Conservation (phyloP, 1,140 invertebrate species). For the Amyelois transitella region DNA sequence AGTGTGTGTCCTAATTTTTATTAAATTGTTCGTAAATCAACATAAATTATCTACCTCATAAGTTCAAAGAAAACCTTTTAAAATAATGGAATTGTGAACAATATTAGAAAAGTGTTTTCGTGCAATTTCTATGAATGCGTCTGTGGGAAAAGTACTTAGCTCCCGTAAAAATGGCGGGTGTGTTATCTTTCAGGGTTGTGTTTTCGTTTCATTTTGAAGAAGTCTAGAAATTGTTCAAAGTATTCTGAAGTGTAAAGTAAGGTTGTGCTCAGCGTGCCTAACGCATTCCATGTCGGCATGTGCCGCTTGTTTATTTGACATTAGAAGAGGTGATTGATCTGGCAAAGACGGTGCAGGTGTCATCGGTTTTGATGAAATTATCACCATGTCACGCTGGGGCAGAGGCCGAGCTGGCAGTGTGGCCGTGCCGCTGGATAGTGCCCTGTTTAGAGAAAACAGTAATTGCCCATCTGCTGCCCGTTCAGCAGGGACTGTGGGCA, state of each 20-base stretch:
- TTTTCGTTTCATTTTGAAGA: slow-evolving; percentile 64
- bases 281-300: slow-evolving; percentile 34
- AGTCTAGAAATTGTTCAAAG: slow-evolving; percentile 32
- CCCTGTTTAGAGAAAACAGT: slow-evolving; percentile 88
- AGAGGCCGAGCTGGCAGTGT: slow-evolving; percentile 77
- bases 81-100: slow-evolving; percentile 41
- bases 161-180: slow-evolving; percentile 74
- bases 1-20: slow-evolving; percentile 70
- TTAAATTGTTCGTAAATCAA: slow-evolving; percentile 51
- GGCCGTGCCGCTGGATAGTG: slow-evolving; percentile 76
- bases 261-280: neutral
- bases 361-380: slow-evolving; percentile 70
- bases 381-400: slow-evolving; percentile 77
- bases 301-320: slow-evolving; percentile 54
- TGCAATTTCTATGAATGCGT: slow-evolving; percentile 44
- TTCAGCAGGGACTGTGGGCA: slow-evolving; percentile 91
- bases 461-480: slow-evolving; percentile 91
- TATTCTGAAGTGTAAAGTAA: slow-evolving; percentile 7
- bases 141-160: slow-evolving; percentile 63
- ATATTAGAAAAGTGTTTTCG: slow-evolving; percentile 28
- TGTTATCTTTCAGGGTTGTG: slow-evolving; percentile 73
- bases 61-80: slow-evolving; percentile 52
- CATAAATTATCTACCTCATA: slow-evolving; percentile 58
- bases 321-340: slow-evolving; percentile 53
- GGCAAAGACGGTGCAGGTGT: slow-evolving; percentile 54